Evolutionary conservation across 2,113 vertebrate genomes (phyloP).

Genomic region (Anhinga anhinga): DNA sequence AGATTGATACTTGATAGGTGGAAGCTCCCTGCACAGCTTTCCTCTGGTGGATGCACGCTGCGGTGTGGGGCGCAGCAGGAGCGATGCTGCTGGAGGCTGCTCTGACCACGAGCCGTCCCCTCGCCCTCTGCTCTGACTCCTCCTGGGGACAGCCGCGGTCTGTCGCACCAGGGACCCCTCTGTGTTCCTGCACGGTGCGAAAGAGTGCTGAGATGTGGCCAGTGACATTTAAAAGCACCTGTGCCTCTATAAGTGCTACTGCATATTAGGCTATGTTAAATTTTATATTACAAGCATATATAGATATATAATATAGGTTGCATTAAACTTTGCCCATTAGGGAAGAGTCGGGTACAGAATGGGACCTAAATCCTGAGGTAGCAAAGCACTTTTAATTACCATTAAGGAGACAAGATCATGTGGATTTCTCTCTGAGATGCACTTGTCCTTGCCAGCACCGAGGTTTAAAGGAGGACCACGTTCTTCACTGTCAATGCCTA

Average conservation of each 20-base stretch:
- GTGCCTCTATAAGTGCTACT: background rate
- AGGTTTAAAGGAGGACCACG: background rate
- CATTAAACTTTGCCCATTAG: background rate
- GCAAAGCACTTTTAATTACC: background rate
- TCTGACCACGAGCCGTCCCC: background rate
- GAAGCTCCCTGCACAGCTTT: background rate
- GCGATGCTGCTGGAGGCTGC: background rate
- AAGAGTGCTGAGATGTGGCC: background rate
- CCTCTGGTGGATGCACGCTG: fast-evolving
- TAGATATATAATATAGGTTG: background rate
- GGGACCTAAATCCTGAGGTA: background rate
- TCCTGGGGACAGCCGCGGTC: background rate
- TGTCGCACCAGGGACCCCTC: background rate
- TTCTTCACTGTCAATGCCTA: background rate
- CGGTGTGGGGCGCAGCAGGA: background rate
- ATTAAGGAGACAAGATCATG: background rate
- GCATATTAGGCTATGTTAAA: background rate
- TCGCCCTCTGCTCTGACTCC: background rate
- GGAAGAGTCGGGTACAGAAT: background rate
- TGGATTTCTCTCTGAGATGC: background rate
- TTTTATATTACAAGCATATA: background rate
- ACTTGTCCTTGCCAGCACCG: background rate
- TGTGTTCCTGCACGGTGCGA: background rate
- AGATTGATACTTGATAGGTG: background rate
- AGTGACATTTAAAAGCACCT: background rate